These are phyloP conservation scores for Parasteatoda tepidariorum DNA, from an alignment of 1,140 invertebrate species.

Conservation along the genomic window DNA sequence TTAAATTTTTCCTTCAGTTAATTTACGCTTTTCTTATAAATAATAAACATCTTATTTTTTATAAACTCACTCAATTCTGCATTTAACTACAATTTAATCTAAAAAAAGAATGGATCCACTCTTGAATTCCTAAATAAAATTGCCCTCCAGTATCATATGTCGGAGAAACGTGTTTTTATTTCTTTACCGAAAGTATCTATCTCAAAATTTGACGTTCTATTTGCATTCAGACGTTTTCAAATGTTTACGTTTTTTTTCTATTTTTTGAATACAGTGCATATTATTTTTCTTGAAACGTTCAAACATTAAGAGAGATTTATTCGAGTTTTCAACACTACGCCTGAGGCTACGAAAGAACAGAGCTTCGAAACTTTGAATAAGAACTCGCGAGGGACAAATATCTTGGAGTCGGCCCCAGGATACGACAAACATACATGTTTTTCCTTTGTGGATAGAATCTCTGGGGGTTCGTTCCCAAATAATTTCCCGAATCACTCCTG, in stretches of 20 bases:
- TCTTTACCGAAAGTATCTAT: slow-evolving; percentile 3
- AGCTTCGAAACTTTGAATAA: slow-evolving; percentile 47
- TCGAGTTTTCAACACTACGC: slow-evolving; percentile 15
- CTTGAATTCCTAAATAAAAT: too few relatives aligned
- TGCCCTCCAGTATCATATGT: not conserved
- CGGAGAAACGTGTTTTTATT: not conserved
- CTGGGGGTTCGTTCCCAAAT: slow-evolving; percentile 35
- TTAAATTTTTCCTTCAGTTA: too few relatives aligned
- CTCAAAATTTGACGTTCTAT: slow-evolving; percentile 20
- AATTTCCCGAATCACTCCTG: slow-evolving; percentile 6
- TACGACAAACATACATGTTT: slow-evolving; percentile 28
- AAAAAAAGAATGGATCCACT: not conserved
- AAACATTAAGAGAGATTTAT: slow-evolving; percentile 56
- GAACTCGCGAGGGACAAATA: slow-evolving; percentile 41
- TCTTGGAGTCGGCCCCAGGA: slow-evolving; percentile 7
- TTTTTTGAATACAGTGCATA: not conserved
- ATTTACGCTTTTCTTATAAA: too few relatives aligned
- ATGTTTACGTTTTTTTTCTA: not conserved
- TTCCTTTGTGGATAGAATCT: slow-evolving; percentile 15
- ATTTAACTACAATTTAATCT: not conserved
- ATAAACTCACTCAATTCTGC: too few relatives aligned
- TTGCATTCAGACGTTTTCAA: slow-evolving; percentile 22
- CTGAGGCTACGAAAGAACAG: not conserved
- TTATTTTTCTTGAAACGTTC: slow-evolving; percentile 28
- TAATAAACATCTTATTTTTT: too few relatives aligned